phyloP scores from a whole-genome alignment of 2,113 vertebrate genomes.

The Xenotilapia longispinis region DNA sequence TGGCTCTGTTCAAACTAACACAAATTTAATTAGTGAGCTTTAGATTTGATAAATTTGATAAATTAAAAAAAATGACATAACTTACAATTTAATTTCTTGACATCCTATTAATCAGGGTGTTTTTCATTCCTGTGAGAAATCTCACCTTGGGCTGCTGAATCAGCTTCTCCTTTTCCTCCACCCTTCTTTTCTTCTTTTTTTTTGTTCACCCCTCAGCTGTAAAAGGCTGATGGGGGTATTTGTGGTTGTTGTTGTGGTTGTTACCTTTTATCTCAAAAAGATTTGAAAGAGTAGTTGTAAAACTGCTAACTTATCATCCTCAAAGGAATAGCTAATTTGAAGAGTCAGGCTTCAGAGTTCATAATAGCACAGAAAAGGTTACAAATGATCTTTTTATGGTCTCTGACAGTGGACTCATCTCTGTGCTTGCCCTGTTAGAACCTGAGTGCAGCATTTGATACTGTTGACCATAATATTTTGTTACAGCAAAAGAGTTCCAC shows the following conservation, averaged over 20 bases:
- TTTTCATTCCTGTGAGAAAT: neutral
- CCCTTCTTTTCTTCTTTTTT: neutral
- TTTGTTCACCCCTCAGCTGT: neutral
- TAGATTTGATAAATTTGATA: neutral
- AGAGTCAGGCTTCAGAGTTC: neutral
- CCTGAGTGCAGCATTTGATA: neutral
- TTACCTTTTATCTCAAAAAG: neutral
- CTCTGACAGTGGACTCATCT: neutral
- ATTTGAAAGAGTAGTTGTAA: neutral
- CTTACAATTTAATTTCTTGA: neutral
- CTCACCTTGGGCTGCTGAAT: neutral
- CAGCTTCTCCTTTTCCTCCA: neutral
- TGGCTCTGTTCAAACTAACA: neutral
- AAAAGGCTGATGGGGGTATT: neutral
- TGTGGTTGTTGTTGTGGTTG: too few relatives aligned
- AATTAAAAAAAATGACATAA: accelerated
- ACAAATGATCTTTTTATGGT: neutral
- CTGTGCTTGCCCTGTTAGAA: neutral
- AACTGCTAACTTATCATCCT: neutral
- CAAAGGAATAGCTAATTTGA: neutral
- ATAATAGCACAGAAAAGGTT: neutral
- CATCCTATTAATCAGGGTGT: neutral
- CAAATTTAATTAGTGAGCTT: accelerated
- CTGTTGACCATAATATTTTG: neutral
- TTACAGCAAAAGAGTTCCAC: accelerated